Evolutionary conservation across 2,113 vertebrate species (phyloP), one percentile per base, ranked within the genome.

Genomic region (Cheirogaleus medius): DNA sequence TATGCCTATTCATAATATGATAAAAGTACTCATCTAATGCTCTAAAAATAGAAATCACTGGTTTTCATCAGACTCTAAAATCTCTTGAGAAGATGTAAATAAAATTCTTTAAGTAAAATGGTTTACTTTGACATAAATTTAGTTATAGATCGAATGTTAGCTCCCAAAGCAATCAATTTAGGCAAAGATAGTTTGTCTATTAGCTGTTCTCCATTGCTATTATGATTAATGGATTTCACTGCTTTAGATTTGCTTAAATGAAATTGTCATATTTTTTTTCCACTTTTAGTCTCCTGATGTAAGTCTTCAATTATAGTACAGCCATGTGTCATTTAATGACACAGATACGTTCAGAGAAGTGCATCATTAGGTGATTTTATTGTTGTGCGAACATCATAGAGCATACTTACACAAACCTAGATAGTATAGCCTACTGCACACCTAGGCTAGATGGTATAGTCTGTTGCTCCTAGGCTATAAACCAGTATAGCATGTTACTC

Each of bases 31-130:
- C 56, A 34, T 64, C 54, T 68, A 47, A 5, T 54, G 14, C 58
- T 87, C 74, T 92, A 87, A 97, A 96, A 96, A 87, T 90, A 96
- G 74, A 87, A 27, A 14, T 86, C 27, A 63, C 44, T 92, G 17
- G 64, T 91, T 96, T 92, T 88, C 44, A 60, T 78, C 47, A 92
- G 15, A 94, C 44, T 87, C 32, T 87, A 52, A 90, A 76, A 25
- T 80, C 92, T 96, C 34, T 89, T 94, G 84, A 87, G 29, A 96
- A 95, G 54, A n/a, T 80, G 0, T 29, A 74, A 56, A 66, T 92
- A 91, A 91, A 96, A 66, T 85, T 76, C 9, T 73, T 92, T 76
- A 95, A 88, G 14, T 94, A 73, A 88, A 91, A 39, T 69, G 29
- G 6, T 85, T 96, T 87, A 77, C 47, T 81, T 86, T 90, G 77